A percentile compares a stretch with the other conserved stretches of the same genome.
Conservation (phyloP, 2,797 vertebrate genomes). For the Pogoniulus pusillus region DNA sequence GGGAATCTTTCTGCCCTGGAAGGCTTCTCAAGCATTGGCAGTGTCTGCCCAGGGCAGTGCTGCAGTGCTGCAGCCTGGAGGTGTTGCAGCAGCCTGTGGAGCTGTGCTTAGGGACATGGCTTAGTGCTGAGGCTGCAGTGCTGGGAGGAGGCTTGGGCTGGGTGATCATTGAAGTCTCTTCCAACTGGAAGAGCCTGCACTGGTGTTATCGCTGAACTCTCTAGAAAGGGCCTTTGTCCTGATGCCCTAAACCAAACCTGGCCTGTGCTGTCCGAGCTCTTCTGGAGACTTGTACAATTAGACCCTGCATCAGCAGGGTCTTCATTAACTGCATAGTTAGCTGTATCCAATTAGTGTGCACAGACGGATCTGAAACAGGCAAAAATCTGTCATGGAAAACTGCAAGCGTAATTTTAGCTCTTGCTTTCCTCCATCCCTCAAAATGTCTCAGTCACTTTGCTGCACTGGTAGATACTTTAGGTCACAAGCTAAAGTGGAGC, state of each 20-base stretch:
- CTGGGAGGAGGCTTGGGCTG: too few relatives aligned
- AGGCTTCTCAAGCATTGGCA: too few relatives aligned
- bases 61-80: too few relatives aligned
- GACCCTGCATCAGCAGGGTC: not conserved
- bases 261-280: not conserved
- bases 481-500: not conserved
- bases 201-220: not conserved
- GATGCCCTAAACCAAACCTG: not conserved
- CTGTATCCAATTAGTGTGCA: not conserved
- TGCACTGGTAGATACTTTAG: not conserved
- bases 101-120: too few relatives aligned
- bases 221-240: not conserved
- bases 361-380: not conserved
- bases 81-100: too few relatives aligned
- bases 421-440: not conserved
- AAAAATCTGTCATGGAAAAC: not conserved
- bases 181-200: not conserved
- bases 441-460: not conserved
- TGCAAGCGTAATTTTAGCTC: not conserved
- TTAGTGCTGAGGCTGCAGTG: too few relatives aligned
- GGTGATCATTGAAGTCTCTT: too few relatives aligned
- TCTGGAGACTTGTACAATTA: not conserved
- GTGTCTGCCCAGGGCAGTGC: too few relatives aligned
- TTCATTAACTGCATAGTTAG: not conserved
- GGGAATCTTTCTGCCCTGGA: too few relatives aligned